Evolutionary conservation across 2,888 invertebrate genomes (phyloP).

Genomic region (Netelia melanura): DNA sequence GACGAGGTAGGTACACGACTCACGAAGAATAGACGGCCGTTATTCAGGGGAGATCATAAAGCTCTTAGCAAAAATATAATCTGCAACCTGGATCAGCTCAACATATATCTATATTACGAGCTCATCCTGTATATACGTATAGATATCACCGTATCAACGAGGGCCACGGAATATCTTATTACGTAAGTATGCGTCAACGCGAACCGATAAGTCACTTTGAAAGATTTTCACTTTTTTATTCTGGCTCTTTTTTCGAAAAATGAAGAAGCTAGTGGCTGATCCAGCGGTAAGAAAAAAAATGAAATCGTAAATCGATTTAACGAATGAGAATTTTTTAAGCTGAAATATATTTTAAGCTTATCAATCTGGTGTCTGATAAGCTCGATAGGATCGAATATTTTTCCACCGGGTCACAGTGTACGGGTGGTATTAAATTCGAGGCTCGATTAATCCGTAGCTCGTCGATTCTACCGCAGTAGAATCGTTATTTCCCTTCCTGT

Average conservation of each 20-base stretch:
- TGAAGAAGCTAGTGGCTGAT: too few relatives aligned
- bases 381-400: neutral
- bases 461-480: constrained; percentile 50
- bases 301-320: neutral
- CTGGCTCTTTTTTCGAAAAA: too few relatives aligned
- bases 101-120: too few relatives aligned
- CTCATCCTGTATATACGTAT: neutral
- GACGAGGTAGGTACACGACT: constrained; percentile 2
- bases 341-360: neutral
- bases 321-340: neutral
- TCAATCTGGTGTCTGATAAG: neutral
- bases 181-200: constrained; percentile 17
- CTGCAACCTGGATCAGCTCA: constrained; percentile 37
- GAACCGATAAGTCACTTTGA: constrained; percentile 7
- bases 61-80: constrained; percentile 59
- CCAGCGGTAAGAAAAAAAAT: neutral
- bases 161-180: constrained; percentile 18
- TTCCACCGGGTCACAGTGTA: neutral
- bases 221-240: neutral
- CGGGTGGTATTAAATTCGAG: neutral
- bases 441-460: constrained; percentile 19
- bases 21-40: constrained; percentile 36
- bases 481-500: constrained; percentile 27
- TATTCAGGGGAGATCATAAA: constrained; percentile 56
- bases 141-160: constrained; percentile 25